phyloP scores from a whole-genome alignment of 2,113 vertebrate species.

The Leptobrachium leishanense region DNA sequence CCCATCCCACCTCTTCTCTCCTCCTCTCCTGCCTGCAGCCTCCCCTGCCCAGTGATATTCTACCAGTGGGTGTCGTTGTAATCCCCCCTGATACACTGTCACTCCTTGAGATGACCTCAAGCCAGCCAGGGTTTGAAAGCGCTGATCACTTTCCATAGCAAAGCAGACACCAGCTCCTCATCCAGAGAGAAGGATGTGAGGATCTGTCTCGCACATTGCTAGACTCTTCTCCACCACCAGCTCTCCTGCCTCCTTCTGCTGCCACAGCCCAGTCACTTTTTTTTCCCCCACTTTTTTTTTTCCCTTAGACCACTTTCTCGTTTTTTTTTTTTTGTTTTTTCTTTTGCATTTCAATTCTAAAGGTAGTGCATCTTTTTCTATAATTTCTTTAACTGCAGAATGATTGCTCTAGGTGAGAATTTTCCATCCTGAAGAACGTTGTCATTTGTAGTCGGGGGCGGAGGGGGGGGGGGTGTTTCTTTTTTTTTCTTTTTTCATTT shows the following conservation, averaged over 20 bases:
- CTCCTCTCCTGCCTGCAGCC: slow-evolving; percentile 37
- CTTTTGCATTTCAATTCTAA: slow-evolving; percentile 1
- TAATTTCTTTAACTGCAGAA: slow-evolving; percentile 30
- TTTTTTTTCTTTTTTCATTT: too few species aligned
- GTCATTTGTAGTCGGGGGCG: not conserved
- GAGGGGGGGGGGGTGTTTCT: too few species aligned
- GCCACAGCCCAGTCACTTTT: not conserved
- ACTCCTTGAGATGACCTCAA: slow-evolving; percentile 71
- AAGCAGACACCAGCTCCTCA: slow-evolving; percentile 61
- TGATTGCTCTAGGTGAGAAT: slow-evolving; percentile 33
- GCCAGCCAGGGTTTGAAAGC: slow-evolving; percentile 62
- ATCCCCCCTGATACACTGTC: slow-evolving; percentile 61
- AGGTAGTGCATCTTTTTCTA: slow-evolving; percentile 39
- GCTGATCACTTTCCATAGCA: slow-evolving; percentile 63
- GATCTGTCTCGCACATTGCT: slow-evolving; percentile 1
- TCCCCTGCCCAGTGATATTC: slow-evolving; percentile 54
- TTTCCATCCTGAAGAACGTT: not conserved
- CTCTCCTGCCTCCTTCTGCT: slow-evolving; percentile 47
- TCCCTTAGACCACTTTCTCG: not conserved
- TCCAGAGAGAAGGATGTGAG: slow-evolving; percentile 35
- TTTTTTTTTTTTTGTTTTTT: slow-evolving; percentile 1
- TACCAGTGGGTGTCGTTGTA: slow-evolving; percentile 82
- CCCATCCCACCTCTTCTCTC: slow-evolving; percentile 3
- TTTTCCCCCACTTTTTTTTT: not conserved
- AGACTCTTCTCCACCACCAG: not conserved